Percentiles rank a stretch among this genome's conserved stretches.
phyloP scores from a whole-genome alignment of 2,888 invertebrate species.

The Adelphocoris suturalis region DNA sequence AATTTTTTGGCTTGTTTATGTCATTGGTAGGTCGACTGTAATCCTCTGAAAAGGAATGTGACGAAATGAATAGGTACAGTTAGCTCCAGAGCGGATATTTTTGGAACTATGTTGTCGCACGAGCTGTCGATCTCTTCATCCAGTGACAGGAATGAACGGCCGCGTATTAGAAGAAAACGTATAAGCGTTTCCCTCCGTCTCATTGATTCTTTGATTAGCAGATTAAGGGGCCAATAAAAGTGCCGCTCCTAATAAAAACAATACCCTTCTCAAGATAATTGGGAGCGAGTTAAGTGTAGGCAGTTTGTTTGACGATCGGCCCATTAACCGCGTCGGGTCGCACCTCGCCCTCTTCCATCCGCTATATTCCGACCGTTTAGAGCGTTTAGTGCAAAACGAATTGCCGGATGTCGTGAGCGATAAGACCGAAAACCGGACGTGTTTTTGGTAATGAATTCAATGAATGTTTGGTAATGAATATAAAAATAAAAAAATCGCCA shows the following conservation, averaged over 20 bases:
- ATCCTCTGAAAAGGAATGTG: too few species aligned
- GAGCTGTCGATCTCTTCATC: too few species aligned
- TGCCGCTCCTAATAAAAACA: background rate
- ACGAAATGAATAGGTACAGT: too few species aligned
- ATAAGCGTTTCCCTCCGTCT: background rate
- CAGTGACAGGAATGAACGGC: too few species aligned
- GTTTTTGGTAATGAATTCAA: background rate
- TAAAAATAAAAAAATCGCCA: too few species aligned
- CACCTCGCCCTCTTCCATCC: background rate
- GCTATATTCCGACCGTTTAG: background rate
- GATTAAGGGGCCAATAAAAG: background rate
- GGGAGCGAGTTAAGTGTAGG: background rate
- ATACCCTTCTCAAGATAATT: background rate
- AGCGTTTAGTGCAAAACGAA: background rate
- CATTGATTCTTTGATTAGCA: background rate
- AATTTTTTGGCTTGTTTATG: too few species aligned
- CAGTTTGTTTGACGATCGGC: slow-evolving; percentile 1
- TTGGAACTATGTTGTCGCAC: too few species aligned
- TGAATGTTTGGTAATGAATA: too few species aligned
- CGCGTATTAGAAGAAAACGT: background rate
- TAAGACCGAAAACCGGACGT: background rate
- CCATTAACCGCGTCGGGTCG: background rate
- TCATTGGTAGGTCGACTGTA: too few species aligned
- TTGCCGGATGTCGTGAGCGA: slow-evolving; percentile 7
- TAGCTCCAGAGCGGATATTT: too few species aligned